These are phyloP conservation scores for Xiphorhynchus elegans DNA, from an alignment of 2,113 vertebrate species.

Conservation along the genomic window DNA sequence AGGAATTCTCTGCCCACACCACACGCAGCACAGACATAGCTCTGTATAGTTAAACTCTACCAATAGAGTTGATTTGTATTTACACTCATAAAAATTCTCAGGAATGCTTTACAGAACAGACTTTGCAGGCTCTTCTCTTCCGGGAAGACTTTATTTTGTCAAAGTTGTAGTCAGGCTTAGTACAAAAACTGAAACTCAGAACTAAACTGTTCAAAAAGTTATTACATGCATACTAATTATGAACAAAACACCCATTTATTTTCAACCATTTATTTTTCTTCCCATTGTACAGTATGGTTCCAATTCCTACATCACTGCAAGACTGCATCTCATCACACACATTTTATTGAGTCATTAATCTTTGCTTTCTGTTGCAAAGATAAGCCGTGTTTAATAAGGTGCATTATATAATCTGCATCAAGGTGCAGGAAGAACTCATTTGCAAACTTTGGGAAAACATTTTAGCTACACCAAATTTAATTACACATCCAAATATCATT, in stretches of 20 bases:
- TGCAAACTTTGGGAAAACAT: not conserved
- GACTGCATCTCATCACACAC: not conserved
- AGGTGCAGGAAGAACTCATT: not conserved
- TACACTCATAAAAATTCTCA: not conserved
- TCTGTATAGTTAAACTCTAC: not conserved
- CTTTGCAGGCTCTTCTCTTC: not conserved
- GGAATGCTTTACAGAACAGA: not conserved
- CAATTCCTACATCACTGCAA: not conserved
- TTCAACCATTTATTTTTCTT: not conserved
- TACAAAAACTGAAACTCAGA: not conserved
- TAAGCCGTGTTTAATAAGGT: slow-evolving; percentile 29
- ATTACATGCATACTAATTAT: not conserved
- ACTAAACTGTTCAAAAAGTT: not conserved
- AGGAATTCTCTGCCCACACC: rapidly evolving
- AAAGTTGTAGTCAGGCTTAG: not conserved
- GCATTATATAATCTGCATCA: not conserved
- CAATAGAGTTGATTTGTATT: not conserved
- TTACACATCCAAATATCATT: not conserved
- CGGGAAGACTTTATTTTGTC: not conserved
- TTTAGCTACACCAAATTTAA: not conserved
- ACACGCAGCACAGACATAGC: not conserved
- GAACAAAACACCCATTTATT: not conserved
- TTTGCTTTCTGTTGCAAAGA: slow-evolving; percentile 36
- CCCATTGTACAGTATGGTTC: not conserved
- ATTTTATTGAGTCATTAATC: slow-evolving; percentile 52